These are phyloP conservation scores for Ephestia elutella DNA, from an alignment of 1,140 invertebrate species.

Conservation along the genomic window DNA sequence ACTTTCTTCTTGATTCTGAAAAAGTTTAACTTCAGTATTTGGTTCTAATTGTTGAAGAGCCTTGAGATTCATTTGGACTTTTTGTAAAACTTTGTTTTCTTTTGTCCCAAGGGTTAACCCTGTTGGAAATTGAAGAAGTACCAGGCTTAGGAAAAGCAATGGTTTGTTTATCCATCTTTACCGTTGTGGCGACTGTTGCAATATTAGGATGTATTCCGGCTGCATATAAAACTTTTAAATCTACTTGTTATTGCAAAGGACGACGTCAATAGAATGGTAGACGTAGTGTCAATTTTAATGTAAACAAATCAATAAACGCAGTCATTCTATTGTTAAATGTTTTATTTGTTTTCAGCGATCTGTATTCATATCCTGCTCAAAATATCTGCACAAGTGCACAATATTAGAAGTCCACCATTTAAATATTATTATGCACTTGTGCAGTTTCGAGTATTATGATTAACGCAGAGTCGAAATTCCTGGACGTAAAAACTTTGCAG, in stretches of 20 bases:
- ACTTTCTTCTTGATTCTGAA: neutral
- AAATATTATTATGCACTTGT: no score
- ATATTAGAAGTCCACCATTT: no score
- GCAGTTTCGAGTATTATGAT: no score
- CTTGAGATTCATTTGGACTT: conserved; percentile 10
- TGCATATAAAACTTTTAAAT: conserved; percentile 16
- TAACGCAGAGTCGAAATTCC: no score
- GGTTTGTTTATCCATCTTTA: conserved; percentile 36
- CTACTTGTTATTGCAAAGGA: conserved; percentile 26
- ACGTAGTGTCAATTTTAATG: conserved; percentile 8
- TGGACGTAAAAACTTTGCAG: no score
- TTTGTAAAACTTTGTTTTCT: conserved; percentile 48
- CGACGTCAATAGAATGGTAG: neutral
- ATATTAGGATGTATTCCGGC: conserved; percentile 30
- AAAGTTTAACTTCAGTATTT: conserved; percentile 14
- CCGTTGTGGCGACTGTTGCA: conserved; percentile 27
- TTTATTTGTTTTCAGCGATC: neutral
- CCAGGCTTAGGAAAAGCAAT: conserved; percentile 16
- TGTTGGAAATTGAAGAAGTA: conserved; percentile 21
- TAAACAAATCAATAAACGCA: neutral
- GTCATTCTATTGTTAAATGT: neutral
- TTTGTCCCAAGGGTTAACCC: conserved; percentile 32
- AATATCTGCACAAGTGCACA: no score
- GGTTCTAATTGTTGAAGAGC: conserved; percentile 54
- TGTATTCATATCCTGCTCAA: no score